Conservation (phyloP, 2,888 invertebrate species). For the Ypsolopha sequella region DNA sequence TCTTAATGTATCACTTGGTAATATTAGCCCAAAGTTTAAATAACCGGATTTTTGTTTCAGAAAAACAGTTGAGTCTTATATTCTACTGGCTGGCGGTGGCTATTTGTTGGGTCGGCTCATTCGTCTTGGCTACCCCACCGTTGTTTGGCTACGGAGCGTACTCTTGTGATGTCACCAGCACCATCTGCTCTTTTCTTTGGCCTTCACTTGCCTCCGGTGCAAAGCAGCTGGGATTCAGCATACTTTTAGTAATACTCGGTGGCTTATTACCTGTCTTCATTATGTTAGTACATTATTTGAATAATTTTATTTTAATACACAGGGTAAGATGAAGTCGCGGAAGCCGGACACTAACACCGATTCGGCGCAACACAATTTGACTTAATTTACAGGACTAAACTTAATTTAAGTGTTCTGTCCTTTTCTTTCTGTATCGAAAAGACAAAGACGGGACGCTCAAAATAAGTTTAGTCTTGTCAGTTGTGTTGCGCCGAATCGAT, state of each 20-base stretch:
- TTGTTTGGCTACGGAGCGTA: conserved; percentile 61
- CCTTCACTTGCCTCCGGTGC: conserved; percentile 42
- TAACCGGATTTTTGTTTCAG: conserved; percentile 27
- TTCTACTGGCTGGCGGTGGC: conserved; percentile 53
- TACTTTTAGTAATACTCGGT: conserved; percentile 52
- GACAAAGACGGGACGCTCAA: no score
- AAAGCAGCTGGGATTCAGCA: conserved; percentile 50
- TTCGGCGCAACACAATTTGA: no score
- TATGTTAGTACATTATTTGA: not conserved
- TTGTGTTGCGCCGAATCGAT: no score
- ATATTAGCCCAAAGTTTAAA: not conserved
- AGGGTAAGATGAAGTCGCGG: no score
- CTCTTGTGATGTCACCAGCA: conserved; percentile 62
- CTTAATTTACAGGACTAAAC: no score
- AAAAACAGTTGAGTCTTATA: conserved; percentile 45
- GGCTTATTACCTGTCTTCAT: conserved; percentile 41
- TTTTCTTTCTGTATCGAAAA: no score
- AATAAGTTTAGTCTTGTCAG: no score
- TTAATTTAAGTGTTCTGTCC: no score
- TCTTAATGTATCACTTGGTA: not conserved
- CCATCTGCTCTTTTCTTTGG: conserved; percentile 60
- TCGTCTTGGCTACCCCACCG: conserved; percentile 56
- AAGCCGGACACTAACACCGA: no score
- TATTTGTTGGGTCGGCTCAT: conserved; percentile 50
- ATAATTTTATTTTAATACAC: no score